Evolutionary conservation across 2,888 invertebrate genomes (phyloP), one percentile per base, ranked within the genome.

Genomic region (Sceliomorpha sp.): DNA sequence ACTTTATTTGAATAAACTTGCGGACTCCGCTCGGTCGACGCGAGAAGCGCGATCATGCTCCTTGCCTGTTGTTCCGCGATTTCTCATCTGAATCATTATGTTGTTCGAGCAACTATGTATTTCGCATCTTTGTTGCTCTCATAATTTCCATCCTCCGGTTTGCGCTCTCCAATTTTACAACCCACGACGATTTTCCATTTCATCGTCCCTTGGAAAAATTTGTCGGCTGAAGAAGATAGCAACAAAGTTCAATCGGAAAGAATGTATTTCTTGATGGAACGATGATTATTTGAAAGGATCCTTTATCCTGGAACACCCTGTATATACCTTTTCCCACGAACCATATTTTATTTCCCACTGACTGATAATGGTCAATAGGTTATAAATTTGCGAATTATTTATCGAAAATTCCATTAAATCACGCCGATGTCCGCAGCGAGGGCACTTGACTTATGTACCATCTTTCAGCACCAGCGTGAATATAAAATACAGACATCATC

Each of bases 1-100:
- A 76, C 81, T 82, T 77, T 78, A 82, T 84, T 85, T 85, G 83
- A 84, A 85, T 86, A 69, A 62, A 58, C 58, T 42, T 56, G 51
- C 37, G 27, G 34, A 32, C 37, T 17, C 26, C 20, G 32, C 31
- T 47, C 15, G 27, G 9, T 15, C 44, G 14, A 15, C 27, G 31
- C 44, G 44, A 44, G 44, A 31, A 31, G 8, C 44, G 44, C 44
- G 29, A 29, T 8, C 13, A 9, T 29, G 9, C 44, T 31, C 44
- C 15, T 44, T 14, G 12, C 5, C 26, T 42, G 26, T 10, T 42
- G 40, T 5, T 42, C 2, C 13, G 12, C 12, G 6, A 24, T 42
- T 8, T 26, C 29, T 29, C 29, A 9, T 8, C 20, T 20, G 3
- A 20, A 20, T 5, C 20, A 20, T 20, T 20, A 20, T 20, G 20